phyloP scores from a whole-genome alignment of 2,888 invertebrate genomes.

The Leuctra nigra region DNA sequence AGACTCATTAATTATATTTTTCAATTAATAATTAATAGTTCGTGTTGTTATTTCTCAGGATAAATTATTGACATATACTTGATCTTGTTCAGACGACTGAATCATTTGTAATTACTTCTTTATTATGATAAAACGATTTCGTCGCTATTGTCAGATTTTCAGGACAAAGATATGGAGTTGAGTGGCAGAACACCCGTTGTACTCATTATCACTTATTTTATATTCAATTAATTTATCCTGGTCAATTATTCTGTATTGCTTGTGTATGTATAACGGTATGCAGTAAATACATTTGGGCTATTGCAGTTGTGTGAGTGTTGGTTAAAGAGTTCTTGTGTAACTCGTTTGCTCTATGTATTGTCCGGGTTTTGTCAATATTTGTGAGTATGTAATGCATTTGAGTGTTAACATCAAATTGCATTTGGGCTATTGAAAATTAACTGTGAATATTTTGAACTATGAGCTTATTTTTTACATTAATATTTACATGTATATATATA shows the following conservation, averaged over 20 bases:
- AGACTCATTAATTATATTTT: constrained; percentile 18
- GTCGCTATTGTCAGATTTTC: background rate
- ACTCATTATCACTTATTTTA: no score
- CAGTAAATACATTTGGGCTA: constrained; percentile 28
- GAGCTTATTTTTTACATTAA: constrained; percentile 19
- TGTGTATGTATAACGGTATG: constrained; percentile 16
- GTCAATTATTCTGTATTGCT: constrained; percentile 7
- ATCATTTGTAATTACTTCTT: background rate
- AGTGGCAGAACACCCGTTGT: no score
- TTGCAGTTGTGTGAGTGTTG: constrained; percentile 21
- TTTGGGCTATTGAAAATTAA: constrained; percentile 29
- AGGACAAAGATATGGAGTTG: no score
- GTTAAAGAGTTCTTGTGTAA: constrained; percentile 6
- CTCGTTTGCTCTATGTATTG: constrained; percentile 20
- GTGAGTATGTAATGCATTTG: constrained; percentile 26
- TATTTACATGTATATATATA: constrained; percentile 24
- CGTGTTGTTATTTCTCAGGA: constrained; percentile 2
- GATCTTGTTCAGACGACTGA: background rate
- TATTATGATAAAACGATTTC: background rate
- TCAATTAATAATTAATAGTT: constrained; percentile 15
- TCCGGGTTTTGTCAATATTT: constrained; percentile 21
- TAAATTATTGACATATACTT: no score
- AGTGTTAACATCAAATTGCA: constrained; percentile 27
- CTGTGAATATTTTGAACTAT: constrained; percentile 11
- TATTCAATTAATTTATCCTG: no score